A percentile compares a stretch with the other conserved stretches of the same genome.
Evolutionary conservation across 1,140 invertebrate species (phyloP).

Genomic region (Sitophilus oryzae): DNA sequence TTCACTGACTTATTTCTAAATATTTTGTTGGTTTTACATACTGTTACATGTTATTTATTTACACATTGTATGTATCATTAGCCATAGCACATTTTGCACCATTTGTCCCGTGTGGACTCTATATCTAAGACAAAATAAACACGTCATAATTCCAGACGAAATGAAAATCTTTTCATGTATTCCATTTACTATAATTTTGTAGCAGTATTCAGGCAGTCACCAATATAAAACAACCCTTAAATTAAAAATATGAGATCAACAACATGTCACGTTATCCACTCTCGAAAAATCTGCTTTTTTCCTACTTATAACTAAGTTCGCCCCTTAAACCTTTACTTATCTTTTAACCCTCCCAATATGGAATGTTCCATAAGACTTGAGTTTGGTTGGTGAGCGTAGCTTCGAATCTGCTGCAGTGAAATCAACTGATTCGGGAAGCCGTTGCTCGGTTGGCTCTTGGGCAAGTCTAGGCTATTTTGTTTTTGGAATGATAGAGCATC

Average conservation of each 20-base stretch:
- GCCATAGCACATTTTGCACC: no score
- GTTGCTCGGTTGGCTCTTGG: constrained; percentile 51
- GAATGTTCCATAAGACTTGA: constrained; percentile 55
- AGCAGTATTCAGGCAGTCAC: no score
- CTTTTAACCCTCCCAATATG: constrained; percentile 51
- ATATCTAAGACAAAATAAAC: no score
- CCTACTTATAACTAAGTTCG: constrained; percentile 7
- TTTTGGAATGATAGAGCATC: constrained; percentile 83
- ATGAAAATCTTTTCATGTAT: no score
- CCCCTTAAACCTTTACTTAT: constrained; percentile 42
- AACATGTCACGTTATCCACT: constrained; percentile 10
- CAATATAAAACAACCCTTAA: constrained; percentile 10
- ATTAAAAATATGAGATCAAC: constrained; percentile 18
- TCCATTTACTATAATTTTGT: no score
- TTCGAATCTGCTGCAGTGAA: constrained; percentile 92
- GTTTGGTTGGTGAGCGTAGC: constrained; percentile 88
- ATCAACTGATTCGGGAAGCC: constrained; percentile 92
- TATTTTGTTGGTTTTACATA: no score
- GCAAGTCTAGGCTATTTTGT: constrained; percentile 47
- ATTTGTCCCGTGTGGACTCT: no score
- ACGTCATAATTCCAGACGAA: no score
- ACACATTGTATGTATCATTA: no score
- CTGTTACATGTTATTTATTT: no score
- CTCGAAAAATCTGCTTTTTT: constrained; percentile 9
- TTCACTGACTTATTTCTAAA: no score